phyloP scores from a whole-genome alignment of 2,888 invertebrate genomes.

The Norana najaformis region DNA sequence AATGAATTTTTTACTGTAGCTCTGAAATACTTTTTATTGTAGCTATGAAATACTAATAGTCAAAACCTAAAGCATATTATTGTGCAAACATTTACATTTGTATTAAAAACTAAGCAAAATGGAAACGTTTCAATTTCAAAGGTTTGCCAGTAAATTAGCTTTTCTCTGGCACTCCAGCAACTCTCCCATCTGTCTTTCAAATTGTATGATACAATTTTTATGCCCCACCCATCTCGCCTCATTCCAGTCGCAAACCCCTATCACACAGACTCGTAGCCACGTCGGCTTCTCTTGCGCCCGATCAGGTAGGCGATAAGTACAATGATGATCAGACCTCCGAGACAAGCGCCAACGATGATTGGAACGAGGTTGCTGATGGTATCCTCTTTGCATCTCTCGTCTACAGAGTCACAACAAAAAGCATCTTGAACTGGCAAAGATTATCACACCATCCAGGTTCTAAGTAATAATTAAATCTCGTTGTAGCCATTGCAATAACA shows the following conservation, averaged over 20 bases:
- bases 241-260: not conserved
- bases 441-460: not conserved
- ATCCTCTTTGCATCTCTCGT: constrained; percentile 56
- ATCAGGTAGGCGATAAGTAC: constrained; percentile 90
- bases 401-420: constrained; percentile 27
- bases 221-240: not conserved
- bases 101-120: not conserved
- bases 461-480: no score
- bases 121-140: not conserved
- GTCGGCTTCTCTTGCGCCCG: constrained; percentile 69
- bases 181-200: not conserved
- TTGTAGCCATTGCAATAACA: no score
- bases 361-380: constrained; percentile 82
- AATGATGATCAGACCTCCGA: constrained; percentile 85
- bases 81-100: not conserved
- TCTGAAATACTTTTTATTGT: not conserved
- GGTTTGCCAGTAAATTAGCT: not conserved
- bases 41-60: not conserved
- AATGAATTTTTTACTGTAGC: not conserved
- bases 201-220: constrained; percentile 13
- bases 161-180: not conserved
- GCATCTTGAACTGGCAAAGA: not conserved
- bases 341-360: constrained; percentile 91
- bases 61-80: not conserved
- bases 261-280: constrained; percentile 58